phyloP scores from a whole-genome alignment of 2,797 vertebrate genomes.

The Syngnathus acus region DNA sequence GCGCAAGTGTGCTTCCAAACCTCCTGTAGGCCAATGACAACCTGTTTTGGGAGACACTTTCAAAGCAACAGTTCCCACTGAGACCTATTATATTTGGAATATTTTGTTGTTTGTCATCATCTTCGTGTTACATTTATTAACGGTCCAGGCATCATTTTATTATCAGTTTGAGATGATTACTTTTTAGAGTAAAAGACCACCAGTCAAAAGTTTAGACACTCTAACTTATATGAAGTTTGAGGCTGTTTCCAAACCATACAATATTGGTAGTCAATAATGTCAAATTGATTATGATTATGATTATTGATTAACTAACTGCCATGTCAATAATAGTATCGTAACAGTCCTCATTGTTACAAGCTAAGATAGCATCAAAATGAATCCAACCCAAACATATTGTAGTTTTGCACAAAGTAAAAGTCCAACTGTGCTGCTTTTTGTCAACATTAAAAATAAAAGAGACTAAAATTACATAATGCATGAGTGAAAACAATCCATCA shows the following conservation, averaged over 20 bases:
- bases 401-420: not conserved
- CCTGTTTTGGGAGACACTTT: conserved; percentile 1
- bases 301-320: no score
- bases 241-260: no score
- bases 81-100: conserved; percentile 1
- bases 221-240: no score
- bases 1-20: conserved; percentile 15
- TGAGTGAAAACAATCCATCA: conserved; percentile 4
- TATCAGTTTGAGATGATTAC: not conserved
- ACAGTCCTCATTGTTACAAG: conserved; percentile 30
- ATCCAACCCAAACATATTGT: not conserved
- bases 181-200: not conserved
- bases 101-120: no score
- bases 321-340: conserved; percentile 9
- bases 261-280: no score
- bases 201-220: no score
- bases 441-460: not conserved
- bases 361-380: not conserved
- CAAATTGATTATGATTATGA: no score
- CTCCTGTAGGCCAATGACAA: conserved; percentile 4
- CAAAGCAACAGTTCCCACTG: not conserved
- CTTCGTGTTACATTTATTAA: not conserved
- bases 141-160: not conserved
- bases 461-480: not conserved
- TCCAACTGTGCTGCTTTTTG: conserved; percentile 1